A percentile compares a stretch with the other conserved stretches of the same genome.
phyloP scores from a whole-genome alignment of 1,140 invertebrate genomes.

The Trachymyrmex cornetzi region DNA sequence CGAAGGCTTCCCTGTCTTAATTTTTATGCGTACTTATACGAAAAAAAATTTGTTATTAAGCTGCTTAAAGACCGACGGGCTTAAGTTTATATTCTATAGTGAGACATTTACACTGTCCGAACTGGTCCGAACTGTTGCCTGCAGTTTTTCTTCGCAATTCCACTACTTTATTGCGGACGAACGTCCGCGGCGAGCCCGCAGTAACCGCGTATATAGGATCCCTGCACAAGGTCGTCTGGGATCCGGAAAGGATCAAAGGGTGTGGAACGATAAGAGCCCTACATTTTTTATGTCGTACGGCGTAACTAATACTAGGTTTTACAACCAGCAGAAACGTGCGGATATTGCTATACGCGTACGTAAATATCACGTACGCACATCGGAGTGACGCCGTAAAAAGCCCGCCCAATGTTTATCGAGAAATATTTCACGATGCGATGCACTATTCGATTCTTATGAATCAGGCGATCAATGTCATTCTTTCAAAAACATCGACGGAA shows the following conservation, averaged over 20 bases:
- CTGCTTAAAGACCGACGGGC: background rate
- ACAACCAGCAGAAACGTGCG: slow-evolving; percentile 41
- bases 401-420: slow-evolving; percentile 29
- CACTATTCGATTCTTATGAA: background rate
- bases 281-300: slow-evolving; percentile 75
- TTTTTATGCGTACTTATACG: background rate
- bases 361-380: slow-evolving; percentile 18
- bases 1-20: background rate
- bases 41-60: slow-evolving; percentile 29
- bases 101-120: slow-evolving; percentile 4
- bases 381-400: slow-evolving; percentile 8
- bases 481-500: background rate
- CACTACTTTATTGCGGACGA: background rate
- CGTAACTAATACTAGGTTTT: slow-evolving; percentile 76
- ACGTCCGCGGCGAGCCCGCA: slow-evolving; percentile 29
- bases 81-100: slow-evolving; percentile 37
- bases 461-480: background rate
- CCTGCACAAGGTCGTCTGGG: slow-evolving; percentile 20
- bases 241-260: slow-evolving; percentile 9
- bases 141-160: slow-evolving; percentile 10
- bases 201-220: slow-evolving; percentile 63
- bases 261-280: slow-evolving; percentile 66
- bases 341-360: slow-evolving; percentile 38
- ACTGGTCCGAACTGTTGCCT: background rate
- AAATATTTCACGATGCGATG: slow-evolving; percentile 57